These are phyloP conservation scores for Ennomos erosarius DNA, from an alignment of 2,888 invertebrate genomes.

Conservation along the genomic window DNA sequence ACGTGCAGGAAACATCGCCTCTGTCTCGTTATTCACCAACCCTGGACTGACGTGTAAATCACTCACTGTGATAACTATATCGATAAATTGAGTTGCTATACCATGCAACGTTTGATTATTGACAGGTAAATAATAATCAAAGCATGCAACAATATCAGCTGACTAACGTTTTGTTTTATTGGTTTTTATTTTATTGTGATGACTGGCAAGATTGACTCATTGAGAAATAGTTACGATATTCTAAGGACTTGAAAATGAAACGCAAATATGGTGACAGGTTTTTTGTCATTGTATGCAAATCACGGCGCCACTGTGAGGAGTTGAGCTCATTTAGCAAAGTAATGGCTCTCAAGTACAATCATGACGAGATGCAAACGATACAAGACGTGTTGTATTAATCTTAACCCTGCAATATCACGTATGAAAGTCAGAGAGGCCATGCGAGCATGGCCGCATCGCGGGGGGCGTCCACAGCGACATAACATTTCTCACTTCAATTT, in stretches of 20 bases:
- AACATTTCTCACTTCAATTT: conserved; percentile 82
- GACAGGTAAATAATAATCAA: no score
- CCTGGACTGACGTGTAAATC: conserved; percentile 43
- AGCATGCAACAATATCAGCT: conserved; percentile 32
- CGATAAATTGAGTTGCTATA: conserved; percentile 47
- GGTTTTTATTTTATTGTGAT: not conserved
- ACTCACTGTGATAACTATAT: conserved; percentile 43
- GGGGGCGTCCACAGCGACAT: conserved; percentile 73
- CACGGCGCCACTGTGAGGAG: conserved; percentile 59
- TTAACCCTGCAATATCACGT: conserved; percentile 59
- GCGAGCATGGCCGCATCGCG: conserved; percentile 58
- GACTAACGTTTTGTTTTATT: conserved; percentile 19
- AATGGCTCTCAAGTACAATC: conserved; percentile 58
- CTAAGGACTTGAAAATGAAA: conserved; percentile 49
- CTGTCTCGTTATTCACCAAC: conserved; percentile 40
- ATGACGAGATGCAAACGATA: conserved; percentile 68
- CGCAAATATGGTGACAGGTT: conserved; percentile 49
- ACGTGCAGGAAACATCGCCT: conserved; percentile 38
- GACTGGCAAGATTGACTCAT: not conserved
- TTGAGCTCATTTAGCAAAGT: conserved; percentile 72
- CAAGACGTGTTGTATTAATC: conserved; percentile 65
- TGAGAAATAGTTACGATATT: not conserved
- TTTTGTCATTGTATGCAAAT: conserved; percentile 78
- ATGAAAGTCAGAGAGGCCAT: conserved; percentile 50
- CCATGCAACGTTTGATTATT: conserved; percentile 14